Conservation (phyloP, 1,140 invertebrate species). For the Drosophila simulans region DNA sequence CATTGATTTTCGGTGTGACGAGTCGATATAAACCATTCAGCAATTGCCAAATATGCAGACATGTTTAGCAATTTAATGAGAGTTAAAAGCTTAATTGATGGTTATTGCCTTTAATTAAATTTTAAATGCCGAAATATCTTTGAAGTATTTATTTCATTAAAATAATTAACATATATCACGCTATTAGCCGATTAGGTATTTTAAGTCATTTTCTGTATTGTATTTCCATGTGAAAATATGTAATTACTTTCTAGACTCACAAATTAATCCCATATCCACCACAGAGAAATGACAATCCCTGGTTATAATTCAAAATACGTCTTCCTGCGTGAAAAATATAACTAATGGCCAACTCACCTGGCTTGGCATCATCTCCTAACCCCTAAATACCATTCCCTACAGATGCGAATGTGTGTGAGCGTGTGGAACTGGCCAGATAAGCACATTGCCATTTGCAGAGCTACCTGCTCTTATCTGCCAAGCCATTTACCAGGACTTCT, state of each 20-base stretch:
- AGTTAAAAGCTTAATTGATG: conserved; percentile 7
- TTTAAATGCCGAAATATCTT: not conserved
- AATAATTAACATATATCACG: not conserved
- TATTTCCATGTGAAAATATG: too few relatives aligned
- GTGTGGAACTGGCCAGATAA: conserved; percentile 43
- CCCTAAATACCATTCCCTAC: not conserved
- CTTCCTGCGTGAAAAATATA: conserved; percentile 5
- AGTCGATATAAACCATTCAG: not conserved
- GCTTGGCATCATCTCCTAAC: not conserved
- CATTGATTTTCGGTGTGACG: conserved; percentile 1
- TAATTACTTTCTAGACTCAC: not conserved
- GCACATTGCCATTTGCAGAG: conserved; percentile 33
- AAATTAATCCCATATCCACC: conserved; percentile 13
- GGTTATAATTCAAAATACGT: conserved; percentile 26
- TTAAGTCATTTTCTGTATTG: too few relatives aligned
- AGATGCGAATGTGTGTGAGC: conserved; percentile 3
- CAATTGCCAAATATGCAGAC: not conserved
- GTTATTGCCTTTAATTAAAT: not conserved
- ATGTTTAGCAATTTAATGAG: not conserved
- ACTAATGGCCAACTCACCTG: conserved; percentile 3
- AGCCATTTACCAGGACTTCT: conserved; percentile 60
- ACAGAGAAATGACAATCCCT: not conserved
- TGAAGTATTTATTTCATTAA: not conserved
- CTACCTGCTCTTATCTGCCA: conserved; percentile 59
- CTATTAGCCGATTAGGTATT: not conserved